Percentiles rank a stretch among this genome's conserved stretches.
These are phyloP conservation scores for Takifugu rubripes DNA, from an alignment of 2,797 vertebrate species.

Conservation along the genomic window DNA sequence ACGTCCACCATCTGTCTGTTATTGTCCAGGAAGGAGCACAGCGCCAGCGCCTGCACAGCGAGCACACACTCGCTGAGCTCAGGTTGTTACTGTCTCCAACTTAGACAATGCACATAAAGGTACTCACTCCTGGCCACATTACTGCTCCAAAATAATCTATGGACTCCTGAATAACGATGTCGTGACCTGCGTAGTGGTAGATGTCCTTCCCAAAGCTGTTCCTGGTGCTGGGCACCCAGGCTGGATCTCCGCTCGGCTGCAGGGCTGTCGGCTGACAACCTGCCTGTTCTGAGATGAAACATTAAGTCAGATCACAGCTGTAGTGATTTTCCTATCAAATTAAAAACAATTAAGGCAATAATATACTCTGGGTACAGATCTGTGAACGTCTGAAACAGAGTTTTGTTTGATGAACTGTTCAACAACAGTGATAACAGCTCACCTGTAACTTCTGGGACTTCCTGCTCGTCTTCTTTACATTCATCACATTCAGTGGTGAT, in stretches of 20 bases:
- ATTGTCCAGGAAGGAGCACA: slow-evolving; percentile 87
- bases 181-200: slow-evolving; percentile 78
- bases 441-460: slow-evolving; percentile 6
- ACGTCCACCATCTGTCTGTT: slow-evolving; percentile 79
- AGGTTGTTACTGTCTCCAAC: too few species aligned
- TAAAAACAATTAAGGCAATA: too few species aligned
- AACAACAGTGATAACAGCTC: too few species aligned
- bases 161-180: slow-evolving; percentile 85
- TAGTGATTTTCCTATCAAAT: too few species aligned
- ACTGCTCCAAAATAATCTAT: slow-evolving; percentile 71
- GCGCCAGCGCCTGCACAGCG: slow-evolving; percentile 76
- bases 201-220: slow-evolving; percentile 75
- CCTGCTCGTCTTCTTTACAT: background rate
- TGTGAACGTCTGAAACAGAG: too few species aligned
- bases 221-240: slow-evolving; percentile 69
- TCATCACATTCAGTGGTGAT: background rate
- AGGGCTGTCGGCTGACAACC: slow-evolving; percentile 32
- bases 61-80: background rate
- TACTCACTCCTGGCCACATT: slow-evolving; percentile 59
- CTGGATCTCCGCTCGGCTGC: slow-evolving; percentile 27
- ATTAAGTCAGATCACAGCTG: too few species aligned
- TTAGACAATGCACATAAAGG: background rate
- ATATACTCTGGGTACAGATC: too few species aligned
- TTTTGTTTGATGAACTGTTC: too few species aligned
- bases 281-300: slow-evolving; percentile 18